phyloP scores from a whole-genome alignment of 2,888 invertebrate genomes.

The Pomacea canaliculata region DNA sequence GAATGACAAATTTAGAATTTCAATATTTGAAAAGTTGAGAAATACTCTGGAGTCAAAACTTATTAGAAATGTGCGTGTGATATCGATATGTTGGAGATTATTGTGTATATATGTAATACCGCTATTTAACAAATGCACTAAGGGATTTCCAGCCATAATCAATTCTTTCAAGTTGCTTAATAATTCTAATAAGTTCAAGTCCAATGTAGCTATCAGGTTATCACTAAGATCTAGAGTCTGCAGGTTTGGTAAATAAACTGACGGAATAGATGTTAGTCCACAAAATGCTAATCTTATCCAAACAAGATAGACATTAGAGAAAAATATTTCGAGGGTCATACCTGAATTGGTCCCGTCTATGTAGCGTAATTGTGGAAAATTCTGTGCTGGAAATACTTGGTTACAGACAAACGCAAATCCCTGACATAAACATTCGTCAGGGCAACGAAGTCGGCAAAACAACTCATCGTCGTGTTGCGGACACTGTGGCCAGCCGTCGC shows the following conservation, averaged over 20 bases:
- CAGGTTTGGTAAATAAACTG: constrained; percentile 9
- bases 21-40: too few species aligned
- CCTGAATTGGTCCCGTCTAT: constrained; percentile 9
- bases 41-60: too few species aligned
- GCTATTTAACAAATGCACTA: background rate
- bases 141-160: constrained; percentile 1
- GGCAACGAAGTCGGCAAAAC: constrained; percentile 21
- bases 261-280: constrained; percentile 5
- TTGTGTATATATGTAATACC: too few species aligned
- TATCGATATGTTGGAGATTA: too few species aligned
- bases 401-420: constrained; percentile 26
- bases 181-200: constrained; percentile 1
- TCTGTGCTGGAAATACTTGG: background rate
- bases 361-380: constrained; percentile 4
- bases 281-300: constrained; percentile 4
- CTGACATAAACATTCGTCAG: constrained; percentile 17
- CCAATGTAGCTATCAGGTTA: constrained; percentile 11
- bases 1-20: too few species aligned
- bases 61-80: too few species aligned
- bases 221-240: constrained; percentile 22
- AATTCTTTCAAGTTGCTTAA: constrained; percentile 14
- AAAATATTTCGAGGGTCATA: background rate
- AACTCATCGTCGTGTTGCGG: constrained; percentile 31
- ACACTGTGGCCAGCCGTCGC: constrained; percentile 31
- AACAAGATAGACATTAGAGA: background rate